Conservation (phyloP, 2,113 vertebrate species). For the Aegithalos caudatus region DNA sequence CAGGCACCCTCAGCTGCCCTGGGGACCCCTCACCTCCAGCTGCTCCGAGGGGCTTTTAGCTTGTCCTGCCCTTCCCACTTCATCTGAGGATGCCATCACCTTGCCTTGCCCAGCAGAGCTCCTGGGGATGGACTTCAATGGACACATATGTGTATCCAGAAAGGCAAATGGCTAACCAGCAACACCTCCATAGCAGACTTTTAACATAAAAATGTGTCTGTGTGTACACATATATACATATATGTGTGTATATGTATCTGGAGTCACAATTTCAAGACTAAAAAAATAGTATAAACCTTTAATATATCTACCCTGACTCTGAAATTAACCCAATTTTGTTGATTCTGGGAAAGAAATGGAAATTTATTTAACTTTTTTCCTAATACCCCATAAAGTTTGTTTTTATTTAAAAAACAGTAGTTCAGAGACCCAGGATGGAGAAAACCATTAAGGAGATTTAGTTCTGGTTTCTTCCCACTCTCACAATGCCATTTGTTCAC, state of each 20-base stretch:
- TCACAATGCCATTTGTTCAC: background rate
- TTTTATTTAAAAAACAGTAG: background rate
- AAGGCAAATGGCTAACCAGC: background rate
- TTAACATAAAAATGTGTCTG: background rate
- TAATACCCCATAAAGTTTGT: background rate
- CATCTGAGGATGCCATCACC: background rate
- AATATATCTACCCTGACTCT: background rate
- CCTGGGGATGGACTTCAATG: background rate
- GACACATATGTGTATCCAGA: background rate
- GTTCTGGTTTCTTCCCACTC: background rate
- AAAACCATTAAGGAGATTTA: background rate
- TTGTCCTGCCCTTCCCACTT: background rate
- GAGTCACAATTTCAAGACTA: background rate
- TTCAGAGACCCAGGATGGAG: background rate
- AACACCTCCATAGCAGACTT: rapidly evolving
- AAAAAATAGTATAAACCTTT: background rate
- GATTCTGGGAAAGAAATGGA: background rate
- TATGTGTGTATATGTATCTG: background rate
- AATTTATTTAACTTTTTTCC: background rate
- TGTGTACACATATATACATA: rapidly evolving
- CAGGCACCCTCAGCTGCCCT: background rate
- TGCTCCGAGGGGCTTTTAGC: rapidly evolving
- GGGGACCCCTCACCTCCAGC: background rate
- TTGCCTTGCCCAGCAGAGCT: background rate
- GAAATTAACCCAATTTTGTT: background rate